Conservation (phyloP, 1,140 invertebrate species). For the Mamestra configurata region DNA sequence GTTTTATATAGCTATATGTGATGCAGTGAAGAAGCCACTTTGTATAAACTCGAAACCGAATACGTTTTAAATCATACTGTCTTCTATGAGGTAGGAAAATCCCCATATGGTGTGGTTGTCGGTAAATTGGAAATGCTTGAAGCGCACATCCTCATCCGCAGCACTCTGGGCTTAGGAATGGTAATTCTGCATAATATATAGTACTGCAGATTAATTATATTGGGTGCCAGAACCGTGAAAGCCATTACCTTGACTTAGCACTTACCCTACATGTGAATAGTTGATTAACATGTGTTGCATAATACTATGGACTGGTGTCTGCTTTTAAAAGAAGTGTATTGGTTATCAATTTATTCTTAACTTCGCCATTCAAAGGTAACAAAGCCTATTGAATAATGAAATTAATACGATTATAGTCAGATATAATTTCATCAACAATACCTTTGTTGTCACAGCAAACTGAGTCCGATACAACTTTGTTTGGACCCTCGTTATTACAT, state of each 20-base stretch:
- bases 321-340: background rate
- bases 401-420: slow-evolving; percentile 22
- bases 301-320: background rate
- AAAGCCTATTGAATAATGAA: background rate
- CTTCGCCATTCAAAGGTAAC: background rate
- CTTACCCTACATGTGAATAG: background rate
- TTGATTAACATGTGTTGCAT: background rate
- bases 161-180: slow-evolving; percentile 5
- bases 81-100: background rate
- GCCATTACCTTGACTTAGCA: background rate
- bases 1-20: background rate
- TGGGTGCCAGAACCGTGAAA: background rate
- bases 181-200: slow-evolving; percentile 9
- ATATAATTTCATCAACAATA: slow-evolving; percentile 34
- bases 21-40: slow-evolving; percentile 7
- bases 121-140: slow-evolving; percentile 33
- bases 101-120: slow-evolving; percentile 12
- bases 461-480: slow-evolving; percentile 17
- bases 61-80: background rate
- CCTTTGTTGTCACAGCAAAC: slow-evolving; percentile 29
- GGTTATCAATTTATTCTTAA: background rate
- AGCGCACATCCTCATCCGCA: slow-evolving; percentile 14
- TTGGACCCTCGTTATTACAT: slow-evolving; percentile 16
- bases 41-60: background rate
- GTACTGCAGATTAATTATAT: slow-evolving; percentile 25